These are phyloP conservation scores for Acipenser transmontanus DNA, from an alignment of 2,797 vertebrate genomes.

Conservation along the genomic window DNA sequence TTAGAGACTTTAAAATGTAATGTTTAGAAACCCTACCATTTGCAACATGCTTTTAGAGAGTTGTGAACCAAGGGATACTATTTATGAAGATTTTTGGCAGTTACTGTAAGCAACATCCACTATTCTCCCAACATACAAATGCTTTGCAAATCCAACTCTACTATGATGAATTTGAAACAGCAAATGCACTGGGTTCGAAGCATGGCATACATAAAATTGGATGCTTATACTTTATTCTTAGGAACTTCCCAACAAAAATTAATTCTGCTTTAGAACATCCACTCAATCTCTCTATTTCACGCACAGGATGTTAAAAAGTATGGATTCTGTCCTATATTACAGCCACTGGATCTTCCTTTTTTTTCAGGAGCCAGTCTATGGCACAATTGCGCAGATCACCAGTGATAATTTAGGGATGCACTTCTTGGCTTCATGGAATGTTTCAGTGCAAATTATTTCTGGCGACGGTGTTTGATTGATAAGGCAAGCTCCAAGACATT, in stretches of 20 bases:
- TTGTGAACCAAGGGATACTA: background rate
- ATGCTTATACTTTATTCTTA: slow-evolving; percentile 26
- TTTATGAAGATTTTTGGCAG: too few species aligned
- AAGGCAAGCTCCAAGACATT: slow-evolving; percentile 26
- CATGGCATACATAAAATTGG: slow-evolving; percentile 25
- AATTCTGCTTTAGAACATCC: slow-evolving; percentile 22
- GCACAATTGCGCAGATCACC: slow-evolving; percentile 25
- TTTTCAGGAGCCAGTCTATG: slow-evolving; percentile 13
- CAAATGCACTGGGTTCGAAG: slow-evolving; percentile 18
- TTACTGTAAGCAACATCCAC: background rate
- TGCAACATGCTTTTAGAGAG: background rate
- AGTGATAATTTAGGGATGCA: slow-evolving; percentile 21
- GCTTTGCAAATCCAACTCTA: slow-evolving; percentile 25
- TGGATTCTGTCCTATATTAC: slow-evolving; percentile 19
- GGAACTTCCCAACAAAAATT: slow-evolving; percentile 22
- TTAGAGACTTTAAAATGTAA: background rate
- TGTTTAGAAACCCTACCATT: background rate
- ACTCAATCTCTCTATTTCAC: slow-evolving; percentile 20
- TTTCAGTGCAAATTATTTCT: slow-evolving; percentile 26
- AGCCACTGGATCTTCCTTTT: slow-evolving; percentile 17
- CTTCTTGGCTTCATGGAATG: slow-evolving; percentile 25
- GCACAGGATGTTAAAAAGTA: slow-evolving; percentile 22
- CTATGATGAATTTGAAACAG: slow-evolving; percentile 19
- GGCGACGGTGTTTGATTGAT: slow-evolving; percentile 25
- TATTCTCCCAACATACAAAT: background rate